Base-by-base conservation (phyloP, 2,797 vertebrate genomes). In the Corythornis leucogaster region DNA sequence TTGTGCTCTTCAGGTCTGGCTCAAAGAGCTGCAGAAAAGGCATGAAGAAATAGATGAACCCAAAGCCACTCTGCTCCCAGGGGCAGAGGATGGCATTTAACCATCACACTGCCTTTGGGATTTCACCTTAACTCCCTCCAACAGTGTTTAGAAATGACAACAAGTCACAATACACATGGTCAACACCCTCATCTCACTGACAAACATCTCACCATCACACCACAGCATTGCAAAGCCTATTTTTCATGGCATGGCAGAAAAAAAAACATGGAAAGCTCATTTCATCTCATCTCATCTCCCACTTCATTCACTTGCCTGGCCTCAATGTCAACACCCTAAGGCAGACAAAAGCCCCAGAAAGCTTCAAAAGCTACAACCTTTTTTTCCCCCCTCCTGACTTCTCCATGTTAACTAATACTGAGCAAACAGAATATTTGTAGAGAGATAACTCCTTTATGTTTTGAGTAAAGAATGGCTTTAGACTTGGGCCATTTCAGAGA, bases 81-180 rank as follows among this genome's bases (percentile, higher is more conserved):
- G 16, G 31, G 24, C 21, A 45, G 2, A 6, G 0, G 2, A 13
- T 8, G 21, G 33, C 43, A 57, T 40, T 33, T 26, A 13, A 35
- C 17, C 25, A 4, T 12, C 50, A 30, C 2, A 0, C 28, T 58
- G 25, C 45, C 74, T 14, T 3, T 15, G 51, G 35, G 28, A 59
- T 76, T 84, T 67, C 61, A 31, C 69, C 28, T 12, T 15, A 12
- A 30, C 19, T 50, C 46, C 2, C 40, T 12, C 33, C 14, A 43
- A 8, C 0, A 1, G 4, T 21, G 17, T 20, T 54, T 26, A 38
- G 22, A 58, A 82, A 53, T 24, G 15, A 25, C 15, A 28, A 1
- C 6, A 4, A 2, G 21, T 20, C 28, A 35, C 1, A 1, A 22
- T 6, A 24, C 53, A 55, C n/a, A 17, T 0, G 0, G n/a, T 68